These are phyloP conservation scores for Bovichtus variegatus DNA, from an alignment of 2,797 vertebrate species.

Conservation along the genomic window DNA sequence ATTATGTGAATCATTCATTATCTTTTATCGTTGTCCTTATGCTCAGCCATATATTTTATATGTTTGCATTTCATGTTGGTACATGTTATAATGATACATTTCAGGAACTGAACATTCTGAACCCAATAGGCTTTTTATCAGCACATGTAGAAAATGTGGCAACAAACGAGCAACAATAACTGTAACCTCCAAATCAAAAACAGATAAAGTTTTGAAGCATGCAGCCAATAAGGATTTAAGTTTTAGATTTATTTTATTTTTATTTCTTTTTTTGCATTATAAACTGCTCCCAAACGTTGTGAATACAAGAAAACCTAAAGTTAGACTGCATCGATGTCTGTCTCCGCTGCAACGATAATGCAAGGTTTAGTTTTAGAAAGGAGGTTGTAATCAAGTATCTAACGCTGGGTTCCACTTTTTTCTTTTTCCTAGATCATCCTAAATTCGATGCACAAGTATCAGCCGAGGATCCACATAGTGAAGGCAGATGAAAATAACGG, in stretches of 20 bases:
- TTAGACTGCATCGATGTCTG: background rate
- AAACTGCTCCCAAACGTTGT: background rate
- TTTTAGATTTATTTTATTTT: too few relatives aligned
- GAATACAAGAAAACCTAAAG: background rate
- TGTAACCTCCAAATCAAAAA: background rate
- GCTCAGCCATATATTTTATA: background rate
- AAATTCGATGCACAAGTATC: slow-evolving; percentile 99
- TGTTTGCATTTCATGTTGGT: background rate
- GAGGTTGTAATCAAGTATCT: background rate
- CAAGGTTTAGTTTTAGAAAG: background rate
- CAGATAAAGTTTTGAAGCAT: background rate
- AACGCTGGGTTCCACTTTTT: background rate
- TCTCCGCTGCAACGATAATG: too few relatives aligned
- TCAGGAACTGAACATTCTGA: background rate
- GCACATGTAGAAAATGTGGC: background rate
- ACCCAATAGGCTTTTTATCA: background rate
- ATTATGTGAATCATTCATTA: too few relatives aligned
- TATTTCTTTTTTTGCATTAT: background rate
- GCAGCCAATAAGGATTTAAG: background rate
- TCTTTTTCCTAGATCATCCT: slow-evolving; percentile 90
- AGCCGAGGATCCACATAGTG: slow-evolving; percentile 97
- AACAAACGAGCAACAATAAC: background rate
- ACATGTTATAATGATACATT: background rate
- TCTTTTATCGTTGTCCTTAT: background rate
- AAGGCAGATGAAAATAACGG: slow-evolving; percentile 99